Base-by-base conservation (phyloP, 2,797 vertebrate genomes). In the Bovichtus variegatus region DNA sequence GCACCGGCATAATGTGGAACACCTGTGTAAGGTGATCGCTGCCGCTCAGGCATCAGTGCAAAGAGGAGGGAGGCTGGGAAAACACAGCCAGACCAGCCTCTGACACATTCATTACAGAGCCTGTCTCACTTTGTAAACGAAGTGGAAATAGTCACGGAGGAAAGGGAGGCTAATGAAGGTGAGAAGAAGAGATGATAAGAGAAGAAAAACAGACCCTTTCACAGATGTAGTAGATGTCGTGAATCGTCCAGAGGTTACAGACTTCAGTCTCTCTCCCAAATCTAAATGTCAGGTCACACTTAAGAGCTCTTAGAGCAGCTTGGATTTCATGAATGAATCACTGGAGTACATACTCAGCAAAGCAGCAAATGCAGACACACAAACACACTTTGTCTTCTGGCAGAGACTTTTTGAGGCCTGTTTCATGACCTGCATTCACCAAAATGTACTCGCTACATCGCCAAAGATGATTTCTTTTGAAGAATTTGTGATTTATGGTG, bases 11-110 rank as follows among this genome's bases (percentile, higher is more conserved):
- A 93, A 94, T 94, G 88, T 84, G 78, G 90, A 94, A 92, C 92
- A 93, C 93, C 92, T 93, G 91, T 91, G 91, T 71, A 91, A 93
- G 90, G 87, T 87, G 89, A 92, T 92, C 85, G 71, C 67, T 64
- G 79, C 82, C 6, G 79, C 87, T 82, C 71, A 80, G 85, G 82
- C 79, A 81, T 80, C 76, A 38, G 76, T 19, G 69, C 76, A 77
- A 21, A 71, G 85, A 68, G 57, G 68, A 82, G 71, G 73, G 78
- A 68, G 53, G 72, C 71, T 70, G 85, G 87, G 83, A 84, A 91
- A 94, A 85, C 64, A 81, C 65, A 84, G 84, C 75, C 82, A 80
- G 81, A 74, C 40, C 36, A 69, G 71, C 82, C 81, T 89, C 74
- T 23, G 80, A 90, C 83, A 80, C 84, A 82, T 88, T 89, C 75